Conservation (phyloP, 2,888 invertebrate species). For the Lochmaea crataegi region DNA sequence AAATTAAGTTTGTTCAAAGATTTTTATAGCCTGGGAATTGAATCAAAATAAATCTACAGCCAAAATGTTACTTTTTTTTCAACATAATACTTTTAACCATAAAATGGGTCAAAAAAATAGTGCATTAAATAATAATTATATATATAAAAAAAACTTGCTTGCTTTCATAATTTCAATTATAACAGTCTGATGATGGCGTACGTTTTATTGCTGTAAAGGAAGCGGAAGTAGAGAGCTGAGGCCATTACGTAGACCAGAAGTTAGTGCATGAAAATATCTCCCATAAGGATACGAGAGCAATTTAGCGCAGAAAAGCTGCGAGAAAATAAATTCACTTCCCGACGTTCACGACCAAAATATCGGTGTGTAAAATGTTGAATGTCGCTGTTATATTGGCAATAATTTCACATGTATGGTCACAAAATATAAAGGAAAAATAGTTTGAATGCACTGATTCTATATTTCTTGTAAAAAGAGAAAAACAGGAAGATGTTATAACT, state of each 20-base stretch:
- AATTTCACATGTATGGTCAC: neutral
- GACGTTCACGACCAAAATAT: constrained; percentile 12
- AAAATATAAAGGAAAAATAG: neutral
- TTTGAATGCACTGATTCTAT: no score
- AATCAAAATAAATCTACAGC: no score
- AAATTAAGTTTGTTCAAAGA: no score
- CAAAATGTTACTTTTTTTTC: no score
- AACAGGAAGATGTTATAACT: no score
- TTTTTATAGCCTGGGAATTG: no score
- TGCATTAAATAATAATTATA: constrained; percentile 26
- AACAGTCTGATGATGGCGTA: constrained; percentile 40
- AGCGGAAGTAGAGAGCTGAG: constrained; percentile 51
- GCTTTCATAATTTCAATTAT: constrained; percentile 40
- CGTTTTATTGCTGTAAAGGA: constrained; percentile 45
- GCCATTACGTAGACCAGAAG: constrained; percentile 53
- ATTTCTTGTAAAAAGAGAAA: no score
- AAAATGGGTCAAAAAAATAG: neutral
- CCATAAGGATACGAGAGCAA: constrained; percentile 54
- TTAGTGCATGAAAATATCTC: constrained; percentile 53
- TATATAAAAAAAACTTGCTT: constrained; percentile 16
- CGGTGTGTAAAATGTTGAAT: constrained; percentile 11
- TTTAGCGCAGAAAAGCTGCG: constrained; percentile 52
- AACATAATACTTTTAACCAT: no score
- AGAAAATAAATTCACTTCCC: constrained; percentile 29
- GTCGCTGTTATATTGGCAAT: neutral